Percentiles rank a stretch among this genome's conserved stretches.
Conservation (phyloP, 2,113 vertebrate species). For the Dasypus novemcinctus region DNA sequence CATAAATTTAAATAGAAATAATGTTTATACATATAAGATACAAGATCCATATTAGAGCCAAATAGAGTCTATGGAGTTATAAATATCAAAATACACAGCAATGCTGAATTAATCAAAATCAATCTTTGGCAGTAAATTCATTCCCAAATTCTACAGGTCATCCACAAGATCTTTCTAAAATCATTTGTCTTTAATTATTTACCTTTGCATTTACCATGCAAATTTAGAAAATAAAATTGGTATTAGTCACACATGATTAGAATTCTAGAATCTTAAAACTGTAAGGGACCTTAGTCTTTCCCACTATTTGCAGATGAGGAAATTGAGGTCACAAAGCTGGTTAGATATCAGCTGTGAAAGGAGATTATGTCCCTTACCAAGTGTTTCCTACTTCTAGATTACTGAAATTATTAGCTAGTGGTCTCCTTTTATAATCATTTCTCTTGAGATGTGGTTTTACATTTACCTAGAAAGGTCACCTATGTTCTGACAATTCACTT, state of each 20-base stretch:
- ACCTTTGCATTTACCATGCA: background rate
- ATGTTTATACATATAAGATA: background rate
- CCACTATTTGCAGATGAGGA: slow-evolving; percentile 5
- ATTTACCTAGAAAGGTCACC: background rate
- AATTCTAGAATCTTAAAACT: slow-evolving; percentile 35
- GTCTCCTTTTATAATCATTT: background rate
- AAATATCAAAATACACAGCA: background rate
- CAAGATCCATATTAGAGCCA: background rate
- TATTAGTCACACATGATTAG: background rate
- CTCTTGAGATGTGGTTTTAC: background rate
- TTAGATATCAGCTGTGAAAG: background rate
- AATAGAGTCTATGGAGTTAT: background rate
- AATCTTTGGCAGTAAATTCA: background rate
- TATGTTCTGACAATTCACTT: slow-evolving; percentile 19
- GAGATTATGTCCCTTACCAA: background rate
- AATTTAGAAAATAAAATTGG: slow-evolving; percentile 44
- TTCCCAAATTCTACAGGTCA: background rate
- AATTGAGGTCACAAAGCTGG: background rate
- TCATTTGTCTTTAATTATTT: background rate
- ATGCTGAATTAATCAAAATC: background rate
- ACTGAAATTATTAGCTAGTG: background rate
- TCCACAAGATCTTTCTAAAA: background rate
- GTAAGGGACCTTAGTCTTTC: background rate
- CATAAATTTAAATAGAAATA: slow-evolving; percentile 33
- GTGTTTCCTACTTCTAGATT: background rate